Conservation (phyloP, 2,888 invertebrate genomes). For the Andrena dorsata region DNA sequence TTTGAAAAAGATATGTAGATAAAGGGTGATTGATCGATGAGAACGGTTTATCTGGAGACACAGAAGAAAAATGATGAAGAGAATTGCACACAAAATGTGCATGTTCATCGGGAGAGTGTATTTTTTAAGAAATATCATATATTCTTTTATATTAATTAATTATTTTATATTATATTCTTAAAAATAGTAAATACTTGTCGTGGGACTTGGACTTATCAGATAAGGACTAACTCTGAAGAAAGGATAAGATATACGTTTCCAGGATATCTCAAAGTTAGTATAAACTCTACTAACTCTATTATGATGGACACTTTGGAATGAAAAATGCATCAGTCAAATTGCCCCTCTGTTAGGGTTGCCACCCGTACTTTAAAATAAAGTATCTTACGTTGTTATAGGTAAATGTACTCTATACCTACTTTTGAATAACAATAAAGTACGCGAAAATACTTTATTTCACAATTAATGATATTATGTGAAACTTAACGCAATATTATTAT, state of each 20-base stretch:
- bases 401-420: no score
- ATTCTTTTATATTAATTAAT: background rate
- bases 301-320: background rate
- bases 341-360: background rate
- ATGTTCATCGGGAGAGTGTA: background rate
- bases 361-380: no score
- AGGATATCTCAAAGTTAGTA: background rate
- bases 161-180: no score
- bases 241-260: background rate
- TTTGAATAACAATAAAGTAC: no score
- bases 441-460: no score
- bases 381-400: no score
- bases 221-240: background rate
- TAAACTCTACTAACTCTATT: conserved; percentile 6
- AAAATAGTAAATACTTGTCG: background rate
- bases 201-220: background rate
- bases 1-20: background rate
- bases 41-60: background rate
- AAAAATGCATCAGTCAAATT: background rate
- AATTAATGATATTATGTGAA: no score
- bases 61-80: background rate
- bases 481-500: no score
- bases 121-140: background rate
- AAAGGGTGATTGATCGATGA: background rate
- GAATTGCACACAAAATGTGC: background rate